These are phyloP conservation scores for Bemisia tabaci DNA, from an alignment of 1,140 invertebrate species.

Conservation along the genomic window DNA sequence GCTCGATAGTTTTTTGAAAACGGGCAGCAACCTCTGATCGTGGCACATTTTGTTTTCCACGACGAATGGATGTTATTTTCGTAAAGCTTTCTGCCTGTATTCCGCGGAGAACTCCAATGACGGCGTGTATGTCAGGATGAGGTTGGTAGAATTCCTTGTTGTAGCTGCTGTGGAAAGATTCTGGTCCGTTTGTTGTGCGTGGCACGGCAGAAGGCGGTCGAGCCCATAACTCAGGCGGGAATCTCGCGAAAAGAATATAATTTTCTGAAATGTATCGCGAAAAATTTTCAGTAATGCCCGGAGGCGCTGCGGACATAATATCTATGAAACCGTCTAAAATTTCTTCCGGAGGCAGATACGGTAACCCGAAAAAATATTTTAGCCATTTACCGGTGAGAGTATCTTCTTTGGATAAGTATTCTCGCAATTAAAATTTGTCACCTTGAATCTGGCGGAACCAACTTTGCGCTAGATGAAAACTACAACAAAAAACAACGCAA, in stretches of 20 bases:
- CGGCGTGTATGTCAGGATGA: conserved; percentile 3
- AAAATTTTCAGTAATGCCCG: neutral
- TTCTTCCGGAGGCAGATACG: neutral
- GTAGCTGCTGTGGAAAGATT: conserved; percentile 4
- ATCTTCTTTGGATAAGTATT: no score
- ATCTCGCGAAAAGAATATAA: neutral
- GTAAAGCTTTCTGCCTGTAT: neutral
- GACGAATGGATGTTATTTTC: no score
- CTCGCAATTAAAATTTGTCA: no score
- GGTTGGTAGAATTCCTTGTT: conserved; percentile 3
- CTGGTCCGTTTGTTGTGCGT: conserved; percentile 3
- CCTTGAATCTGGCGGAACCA: neutral
- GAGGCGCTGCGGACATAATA: neutral
- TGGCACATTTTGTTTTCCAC: no score
- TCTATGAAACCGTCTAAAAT: neutral
- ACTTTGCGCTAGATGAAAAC: neutral
- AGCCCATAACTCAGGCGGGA: conserved; percentile 6
- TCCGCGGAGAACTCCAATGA: neutral
- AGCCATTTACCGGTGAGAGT: neutral
- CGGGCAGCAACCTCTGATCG: no score
- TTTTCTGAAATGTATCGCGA: neutral
- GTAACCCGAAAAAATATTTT: neutral
- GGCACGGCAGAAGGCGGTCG: neutral
- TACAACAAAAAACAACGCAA: neutral
- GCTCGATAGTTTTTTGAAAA: no score